phyloP scores from a whole-genome alignment of 92 coral and sea anemone species.

The Galaxea fascicularis region DNA sequence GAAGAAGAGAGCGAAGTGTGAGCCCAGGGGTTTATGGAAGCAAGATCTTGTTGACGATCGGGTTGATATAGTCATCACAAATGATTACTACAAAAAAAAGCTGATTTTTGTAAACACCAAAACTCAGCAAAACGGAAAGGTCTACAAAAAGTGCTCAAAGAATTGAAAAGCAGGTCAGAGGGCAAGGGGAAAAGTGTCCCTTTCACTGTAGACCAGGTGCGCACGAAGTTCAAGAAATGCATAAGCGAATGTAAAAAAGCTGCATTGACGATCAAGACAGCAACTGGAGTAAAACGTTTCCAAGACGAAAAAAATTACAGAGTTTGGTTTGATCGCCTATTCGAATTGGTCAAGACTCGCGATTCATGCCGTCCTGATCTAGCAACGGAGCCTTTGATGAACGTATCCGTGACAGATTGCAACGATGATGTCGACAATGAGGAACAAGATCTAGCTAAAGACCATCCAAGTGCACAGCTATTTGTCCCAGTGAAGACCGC shows the following conservation, averaged over 20 bases:
- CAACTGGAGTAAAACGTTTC: neutral
- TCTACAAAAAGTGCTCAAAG: neutral
- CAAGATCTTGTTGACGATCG: slow-evolving; percentile 5
- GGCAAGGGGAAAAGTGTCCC: neutral
- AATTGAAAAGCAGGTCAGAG: neutral
- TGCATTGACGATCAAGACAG: slow-evolving; percentile 24
- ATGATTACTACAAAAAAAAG: slow-evolving; percentile 12
- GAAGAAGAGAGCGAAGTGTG: neutral
- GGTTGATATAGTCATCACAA: neutral
- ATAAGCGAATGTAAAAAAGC: too few species aligned
- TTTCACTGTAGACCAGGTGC: too few species aligned
- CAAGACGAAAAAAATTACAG: slow-evolving; percentile 3
- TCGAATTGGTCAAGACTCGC: slow-evolving; percentile 4
- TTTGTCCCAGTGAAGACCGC: slow-evolving; percentile 13
- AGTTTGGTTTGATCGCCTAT: slow-evolving; percentile 15
- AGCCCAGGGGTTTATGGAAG: slow-evolving; percentile 5
- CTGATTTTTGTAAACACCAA: slow-evolving; percentile 6
- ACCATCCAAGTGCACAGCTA: slow-evolving; percentile 4
- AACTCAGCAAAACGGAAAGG: slow-evolving; percentile 1
- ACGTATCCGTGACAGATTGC: slow-evolving; percentile 10
- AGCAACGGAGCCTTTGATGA: slow-evolving; percentile 33
- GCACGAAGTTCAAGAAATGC: too few species aligned
- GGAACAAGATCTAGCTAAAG: slow-evolving; percentile 2
- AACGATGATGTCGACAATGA: slow-evolving; percentile 12
- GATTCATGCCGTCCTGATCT: slow-evolving; percentile 22